Conservation (phyloP, 2,113 vertebrate species). For the Hemichromis elongatus region DNA sequence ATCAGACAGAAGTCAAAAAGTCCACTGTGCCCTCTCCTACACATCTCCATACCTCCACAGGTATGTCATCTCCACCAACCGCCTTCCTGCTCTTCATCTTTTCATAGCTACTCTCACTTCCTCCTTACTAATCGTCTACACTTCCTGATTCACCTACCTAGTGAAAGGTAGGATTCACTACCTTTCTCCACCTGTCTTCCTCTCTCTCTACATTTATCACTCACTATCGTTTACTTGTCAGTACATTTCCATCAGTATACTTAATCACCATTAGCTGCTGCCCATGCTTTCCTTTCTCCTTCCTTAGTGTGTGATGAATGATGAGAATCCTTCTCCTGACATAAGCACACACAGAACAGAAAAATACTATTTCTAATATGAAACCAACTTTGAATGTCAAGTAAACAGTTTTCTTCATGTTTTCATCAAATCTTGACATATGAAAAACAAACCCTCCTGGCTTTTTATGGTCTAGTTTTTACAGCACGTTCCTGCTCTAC, state of each 20-base stretch:
- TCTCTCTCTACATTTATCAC: not conserved
- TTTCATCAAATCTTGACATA: not conserved
- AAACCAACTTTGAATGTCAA: not conserved
- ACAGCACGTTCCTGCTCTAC: not conserved
- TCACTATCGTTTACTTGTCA: no score
- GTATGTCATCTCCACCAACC: no score
- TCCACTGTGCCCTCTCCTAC: no score
- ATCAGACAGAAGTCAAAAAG: no score
- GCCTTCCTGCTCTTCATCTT: no score
- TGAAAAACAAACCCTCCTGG: accelerated
- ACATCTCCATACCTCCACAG: no score
- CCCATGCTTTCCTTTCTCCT: not conserved
- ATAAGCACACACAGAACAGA: not conserved
- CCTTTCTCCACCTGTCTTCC: not conserved
- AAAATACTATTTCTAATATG: not conserved
- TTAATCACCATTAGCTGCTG: not conserved
- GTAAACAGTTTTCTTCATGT: not conserved
- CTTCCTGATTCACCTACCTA: not conserved
- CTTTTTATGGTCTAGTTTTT: not conserved
- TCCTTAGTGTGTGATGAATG: not conserved
- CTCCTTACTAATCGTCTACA: not conserved
- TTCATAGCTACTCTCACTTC: not conserved
- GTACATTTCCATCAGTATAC: not conserved
- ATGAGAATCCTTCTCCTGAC: not conserved
- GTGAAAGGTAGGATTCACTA: no score